phyloP scores from a whole-genome alignment of 1,140 invertebrate species.

The Onthophagus taurus region DNA sequence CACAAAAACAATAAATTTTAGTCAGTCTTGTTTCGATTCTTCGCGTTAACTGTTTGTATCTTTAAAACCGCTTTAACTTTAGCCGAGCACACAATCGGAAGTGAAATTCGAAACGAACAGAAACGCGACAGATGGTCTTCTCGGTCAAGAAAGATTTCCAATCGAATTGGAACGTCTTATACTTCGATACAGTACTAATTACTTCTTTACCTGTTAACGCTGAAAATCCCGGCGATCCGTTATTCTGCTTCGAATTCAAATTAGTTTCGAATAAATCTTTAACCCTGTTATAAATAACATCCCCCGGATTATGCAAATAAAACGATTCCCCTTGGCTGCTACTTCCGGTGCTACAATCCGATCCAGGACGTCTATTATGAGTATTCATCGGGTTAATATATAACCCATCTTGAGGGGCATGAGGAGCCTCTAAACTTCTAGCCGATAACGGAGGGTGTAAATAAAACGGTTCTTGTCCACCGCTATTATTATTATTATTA shows the following conservation, averaged over 20 bases:
- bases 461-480: constrained; percentile 62
- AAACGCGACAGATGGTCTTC: no score
- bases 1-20: not conserved
- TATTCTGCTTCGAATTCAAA: constrained; percentile 16
- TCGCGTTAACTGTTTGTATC: no score
- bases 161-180: no score
- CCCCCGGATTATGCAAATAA: constrained; percentile 71
- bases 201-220: constrained; percentile 33
- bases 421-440: constrained; percentile 34
- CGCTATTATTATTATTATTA: no score
- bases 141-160: no score
- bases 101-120: not conserved
- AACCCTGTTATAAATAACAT: constrained; percentile 65
- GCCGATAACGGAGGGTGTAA: constrained; percentile 52
- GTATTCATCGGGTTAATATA: constrained; percentile 72
- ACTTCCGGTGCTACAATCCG: constrained; percentile 21
- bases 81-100: no score
- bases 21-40: not conserved
- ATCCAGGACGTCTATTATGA: constrained; percentile 30
- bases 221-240: constrained; percentile 23
- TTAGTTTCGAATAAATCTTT: constrained; percentile 62
- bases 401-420: constrained; percentile 62
- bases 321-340: constrained; percentile 55
- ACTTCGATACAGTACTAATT: not conserved
- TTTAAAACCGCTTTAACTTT: no score